Conservation (phyloP, 2,113 vertebrate species). For the Colistium nudipinnis region DNA sequence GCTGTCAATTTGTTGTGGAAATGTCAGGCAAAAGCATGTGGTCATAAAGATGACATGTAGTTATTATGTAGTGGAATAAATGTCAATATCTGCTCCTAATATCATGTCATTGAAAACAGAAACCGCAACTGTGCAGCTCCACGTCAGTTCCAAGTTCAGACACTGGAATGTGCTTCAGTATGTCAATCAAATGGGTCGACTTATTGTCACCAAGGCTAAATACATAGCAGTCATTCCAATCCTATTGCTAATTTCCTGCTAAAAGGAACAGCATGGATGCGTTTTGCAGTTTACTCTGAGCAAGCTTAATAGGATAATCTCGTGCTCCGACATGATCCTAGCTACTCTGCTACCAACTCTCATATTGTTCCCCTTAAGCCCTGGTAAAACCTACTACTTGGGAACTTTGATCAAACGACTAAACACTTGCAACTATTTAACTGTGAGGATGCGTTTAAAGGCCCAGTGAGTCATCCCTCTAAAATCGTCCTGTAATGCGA, state of each 20-base stretch:
- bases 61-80: not conserved
- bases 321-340: not conserved
- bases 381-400: constrained; percentile 39
- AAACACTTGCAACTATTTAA: constrained; percentile 38
- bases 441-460: constrained; percentile 32
- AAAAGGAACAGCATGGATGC: constrained; percentile 16
- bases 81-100: constrained; percentile 36
- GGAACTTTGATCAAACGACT: constrained; percentile 29
- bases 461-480: constrained; percentile 41
- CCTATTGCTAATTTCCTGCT: constrained; percentile 7
- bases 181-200: constrained; percentile 12
- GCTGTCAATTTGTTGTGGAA: not conserved
- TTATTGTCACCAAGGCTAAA: constrained; percentile 26
- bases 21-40: constrained; percentile 7
- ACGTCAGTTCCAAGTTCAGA: constrained; percentile 20
- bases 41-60: not conserved
- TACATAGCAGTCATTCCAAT: constrained; percentile 26
- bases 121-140: constrained; percentile 32
- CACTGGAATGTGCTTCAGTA: constrained; percentile 32
- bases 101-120: constrained; percentile 34
- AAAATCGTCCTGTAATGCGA: constrained; percentile 29
- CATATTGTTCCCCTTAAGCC: constrained; percentile 30
- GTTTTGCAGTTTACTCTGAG: constrained; percentile 29
- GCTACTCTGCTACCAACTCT: constrained; percentile 35
- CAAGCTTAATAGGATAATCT: constrained; percentile 32